phyloP scores from a whole-genome alignment of 2,888 invertebrate species.

The Fragum whitleyi region DNA sequence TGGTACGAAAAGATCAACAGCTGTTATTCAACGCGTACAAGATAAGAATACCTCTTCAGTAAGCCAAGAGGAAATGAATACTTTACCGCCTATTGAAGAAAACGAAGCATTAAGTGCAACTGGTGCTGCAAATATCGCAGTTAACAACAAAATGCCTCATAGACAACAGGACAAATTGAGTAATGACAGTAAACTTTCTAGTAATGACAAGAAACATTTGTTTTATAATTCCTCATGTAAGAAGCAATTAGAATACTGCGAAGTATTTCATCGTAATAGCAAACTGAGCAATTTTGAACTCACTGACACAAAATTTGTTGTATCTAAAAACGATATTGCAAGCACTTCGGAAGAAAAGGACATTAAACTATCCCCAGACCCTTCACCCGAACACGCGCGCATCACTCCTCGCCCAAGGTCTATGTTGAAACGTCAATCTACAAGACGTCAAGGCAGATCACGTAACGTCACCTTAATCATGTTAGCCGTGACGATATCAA shows the following conservation, averaged over 20 bases:
- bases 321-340: background rate
- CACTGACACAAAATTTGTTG: background rate
- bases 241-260: too few species aligned
- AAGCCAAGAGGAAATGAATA: background rate
- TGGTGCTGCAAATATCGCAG: too few species aligned
- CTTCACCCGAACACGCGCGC: background rate
- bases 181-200: background rate
- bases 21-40: background rate
- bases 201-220: too few species aligned
- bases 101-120: background rate
- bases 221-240: too few species aligned
- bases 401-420: background rate
- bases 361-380: background rate
- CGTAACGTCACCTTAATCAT: slow-evolving; percentile 11
- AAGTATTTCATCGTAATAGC: too few species aligned
- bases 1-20: too few species aligned
- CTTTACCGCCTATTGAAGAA: slow-evolving; percentile 12
- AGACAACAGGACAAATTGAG: too few species aligned
- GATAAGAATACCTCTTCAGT: background rate
- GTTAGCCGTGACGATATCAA: slow-evolving; percentile 13
- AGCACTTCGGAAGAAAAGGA: background rate
- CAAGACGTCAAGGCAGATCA: background rate
- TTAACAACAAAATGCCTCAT: too few species aligned
- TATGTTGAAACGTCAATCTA: slow-evolving; percentile 4
- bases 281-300: too few species aligned